Base-by-base conservation (phyloP, 2,797 vertebrate species). In the Fundulus diaphanus region DNA sequence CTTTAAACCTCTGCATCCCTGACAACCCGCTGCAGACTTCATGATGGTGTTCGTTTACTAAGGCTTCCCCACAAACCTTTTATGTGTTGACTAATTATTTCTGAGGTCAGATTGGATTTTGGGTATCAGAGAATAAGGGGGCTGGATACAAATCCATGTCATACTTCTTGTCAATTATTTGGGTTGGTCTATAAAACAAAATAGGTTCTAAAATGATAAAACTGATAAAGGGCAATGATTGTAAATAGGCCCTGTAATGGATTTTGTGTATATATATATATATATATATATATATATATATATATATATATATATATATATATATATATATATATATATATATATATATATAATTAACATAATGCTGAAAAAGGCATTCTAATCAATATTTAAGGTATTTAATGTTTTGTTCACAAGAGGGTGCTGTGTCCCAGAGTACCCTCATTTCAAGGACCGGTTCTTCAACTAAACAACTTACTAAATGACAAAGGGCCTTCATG, bases 331-430 rank as follows among this genome's bases (percentile, higher is more conserved):
- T n/a, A n/a, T n/a, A n/a, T n/a, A n/a, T n/a, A n/a, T n/a, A n/a
- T n/a, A n/a, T n/a, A n/a, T n/a, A n/a, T n/a, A n/a, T n/a, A n/a
- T n/a, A n/a, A 18, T 7, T 5, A 66, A 44, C 6, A 1, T 20
- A 51, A 51, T 27, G 15, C 13, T 44, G 7, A 8, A 63, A 54
- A 65, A 74, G 7, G 5, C 1, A 37, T 46, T 70, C 11, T 48
- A 48, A 29, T 40, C 2, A 31, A 46, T 6, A 4, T 8, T 74
- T 49, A 54, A 80, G 73, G 1, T 7, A 66, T 0, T 78, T 56
- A 46, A 65, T 85, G 9, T 40, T 74, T 49, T 80, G 5, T 67
- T 73, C 88, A 89, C 84, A 80, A 89, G 91, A 84, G 74, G 88
- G 85, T 73, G 84, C 84, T 90, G 16, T 92, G 80, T 59, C 63